Evolutionary conservation across 2,113 vertebrate species (phyloP).

Genomic region (Pseudolaguvia tuberculata): DNA sequence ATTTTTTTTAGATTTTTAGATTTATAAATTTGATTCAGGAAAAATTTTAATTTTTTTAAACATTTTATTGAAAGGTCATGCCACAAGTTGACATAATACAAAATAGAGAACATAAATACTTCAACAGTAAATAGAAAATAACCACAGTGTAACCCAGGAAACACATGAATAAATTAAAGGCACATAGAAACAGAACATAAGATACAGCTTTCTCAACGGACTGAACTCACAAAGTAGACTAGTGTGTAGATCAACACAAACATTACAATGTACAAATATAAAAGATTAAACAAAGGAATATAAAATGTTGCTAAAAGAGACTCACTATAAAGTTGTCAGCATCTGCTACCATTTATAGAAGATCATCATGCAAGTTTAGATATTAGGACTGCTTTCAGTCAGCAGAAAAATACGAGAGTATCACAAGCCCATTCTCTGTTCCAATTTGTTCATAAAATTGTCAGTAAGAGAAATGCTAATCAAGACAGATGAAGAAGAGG

Average conservation of each 20-base stretch:
- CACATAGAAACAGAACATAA: slow-evolving; percentile 56
- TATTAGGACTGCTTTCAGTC: slow-evolving; percentile 50
- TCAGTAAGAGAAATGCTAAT: slow-evolving; percentile 46
- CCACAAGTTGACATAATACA: slow-evolving; percentile 79
- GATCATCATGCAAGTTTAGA: slow-evolving; percentile 65
- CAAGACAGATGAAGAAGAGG: slow-evolving; percentile 9
- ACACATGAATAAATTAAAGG: slow-evolving; percentile 51
- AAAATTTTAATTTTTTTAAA: too few relatives aligned
- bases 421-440: slow-evolving; percentile 64
- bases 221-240: slow-evolving; percentile 58
- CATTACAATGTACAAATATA: slow-evolving; percentile 58
- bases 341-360: slow-evolving; percentile 59
- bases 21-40: too few relatives aligned
- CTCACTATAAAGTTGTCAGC: slow-evolving; percentile 66
- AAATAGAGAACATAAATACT: slow-evolving; percentile 64
- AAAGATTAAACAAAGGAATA: slow-evolving; percentile 69
- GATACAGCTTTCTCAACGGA: slow-evolving; percentile 58
- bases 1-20: too few relatives aligned
- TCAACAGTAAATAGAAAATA: slow-evolving; percentile 67
- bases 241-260: slow-evolving; percentile 51
- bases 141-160: slow-evolving; percentile 73
- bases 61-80: slow-evolving; percentile 79
- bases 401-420: slow-evolving; percentile 67
- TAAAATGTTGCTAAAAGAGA: slow-evolving; percentile 73
- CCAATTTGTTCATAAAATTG: slow-evolving; percentile 24